These are phyloP conservation scores for Diglossa cyanea DNA, from an alignment of 2,797 vertebrate genomes.

Conservation along the genomic window DNA sequence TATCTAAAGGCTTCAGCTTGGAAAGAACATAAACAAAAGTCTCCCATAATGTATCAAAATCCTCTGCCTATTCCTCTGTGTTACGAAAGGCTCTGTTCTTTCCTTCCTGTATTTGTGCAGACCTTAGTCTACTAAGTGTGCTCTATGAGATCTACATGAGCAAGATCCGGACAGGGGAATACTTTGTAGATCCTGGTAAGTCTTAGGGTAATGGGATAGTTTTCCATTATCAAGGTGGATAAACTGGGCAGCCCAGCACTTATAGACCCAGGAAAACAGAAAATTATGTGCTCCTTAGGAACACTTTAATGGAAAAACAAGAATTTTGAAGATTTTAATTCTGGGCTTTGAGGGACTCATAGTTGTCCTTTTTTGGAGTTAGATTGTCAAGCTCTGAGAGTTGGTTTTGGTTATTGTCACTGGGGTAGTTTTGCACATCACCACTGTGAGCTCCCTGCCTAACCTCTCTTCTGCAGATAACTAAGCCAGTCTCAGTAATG, in stretches of 20 bases:
- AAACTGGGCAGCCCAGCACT: neutral
- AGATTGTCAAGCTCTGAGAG: neutral
- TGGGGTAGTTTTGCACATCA: neutral
- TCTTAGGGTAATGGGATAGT: rapidly evolving
- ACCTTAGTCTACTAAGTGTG: neutral
- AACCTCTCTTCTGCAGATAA: neutral
- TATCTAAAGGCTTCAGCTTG: neutral
- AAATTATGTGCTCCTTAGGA: neutral
- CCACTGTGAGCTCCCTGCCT: neutral
- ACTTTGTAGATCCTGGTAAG: neutral
- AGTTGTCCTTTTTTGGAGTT: neutral
- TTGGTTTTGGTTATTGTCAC: neutral
- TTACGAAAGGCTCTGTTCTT: neutral
- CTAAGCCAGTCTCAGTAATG: neutral
- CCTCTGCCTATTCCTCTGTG: neutral
- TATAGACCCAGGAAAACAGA: neutral
- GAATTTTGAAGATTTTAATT: neutral
- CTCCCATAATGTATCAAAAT: neutral
- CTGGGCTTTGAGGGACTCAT: neutral
- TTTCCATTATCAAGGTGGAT: neutral
- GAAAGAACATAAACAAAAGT: neutral
- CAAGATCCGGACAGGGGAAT: neutral
- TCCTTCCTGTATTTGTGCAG: neutral
- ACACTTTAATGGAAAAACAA: neutral
- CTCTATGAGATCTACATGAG: neutral